A percentile compares a stretch with the other conserved stretches of the same genome.
Conservation (phyloP, 2,888 invertebrate genomes). For the Drosophila multiciliata region DNA sequence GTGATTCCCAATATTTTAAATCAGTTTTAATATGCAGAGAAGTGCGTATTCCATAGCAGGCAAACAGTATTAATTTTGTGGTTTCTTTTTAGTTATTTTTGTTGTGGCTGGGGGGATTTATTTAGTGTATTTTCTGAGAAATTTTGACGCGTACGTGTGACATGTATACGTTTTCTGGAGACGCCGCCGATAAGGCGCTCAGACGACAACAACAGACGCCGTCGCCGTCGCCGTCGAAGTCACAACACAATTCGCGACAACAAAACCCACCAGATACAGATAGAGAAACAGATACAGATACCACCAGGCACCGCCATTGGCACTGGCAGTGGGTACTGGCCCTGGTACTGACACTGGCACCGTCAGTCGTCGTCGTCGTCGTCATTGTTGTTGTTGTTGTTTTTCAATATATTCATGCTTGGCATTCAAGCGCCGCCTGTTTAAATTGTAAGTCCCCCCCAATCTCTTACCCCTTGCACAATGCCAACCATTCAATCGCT, state of each 20-base stretch:
- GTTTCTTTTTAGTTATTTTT: conserved; percentile 28
- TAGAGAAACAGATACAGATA: conserved; percentile 39
- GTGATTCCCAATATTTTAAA: background rate
- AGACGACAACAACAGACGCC: conserved; percentile 25
- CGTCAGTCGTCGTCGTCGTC: conserved; percentile 55
- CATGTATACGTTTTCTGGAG: conserved; percentile 71
- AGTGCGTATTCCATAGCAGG: conserved; percentile 31
- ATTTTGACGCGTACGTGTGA: conserved; percentile 75
- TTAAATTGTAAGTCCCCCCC: conserved; percentile 50
- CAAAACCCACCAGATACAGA: conserved; percentile 67
- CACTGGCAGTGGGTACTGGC: conserved; percentile 13
- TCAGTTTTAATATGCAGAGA: conserved; percentile 20
- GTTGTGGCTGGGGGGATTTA: conserved; percentile 19
- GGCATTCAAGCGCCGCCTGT: conserved; percentile 54
- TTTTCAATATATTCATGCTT: conserved; percentile 24
- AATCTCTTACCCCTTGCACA: background rate
- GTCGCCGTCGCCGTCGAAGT: background rate
- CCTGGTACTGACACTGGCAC: conserved; percentile 22
- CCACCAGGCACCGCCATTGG: conserved; percentile 7
- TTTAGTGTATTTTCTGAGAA: conserved; percentile 62
- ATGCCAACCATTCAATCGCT: conserved; percentile 28
- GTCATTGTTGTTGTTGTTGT: conserved; percentile 4
- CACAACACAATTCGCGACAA: conserved; percentile 44
- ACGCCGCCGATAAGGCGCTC: conserved; percentile 75
- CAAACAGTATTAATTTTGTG: conserved; percentile 44